phyloP scores from a whole-genome alignment of 2,888 invertebrate genomes.

The Dicyrtoma fusca region DNA sequence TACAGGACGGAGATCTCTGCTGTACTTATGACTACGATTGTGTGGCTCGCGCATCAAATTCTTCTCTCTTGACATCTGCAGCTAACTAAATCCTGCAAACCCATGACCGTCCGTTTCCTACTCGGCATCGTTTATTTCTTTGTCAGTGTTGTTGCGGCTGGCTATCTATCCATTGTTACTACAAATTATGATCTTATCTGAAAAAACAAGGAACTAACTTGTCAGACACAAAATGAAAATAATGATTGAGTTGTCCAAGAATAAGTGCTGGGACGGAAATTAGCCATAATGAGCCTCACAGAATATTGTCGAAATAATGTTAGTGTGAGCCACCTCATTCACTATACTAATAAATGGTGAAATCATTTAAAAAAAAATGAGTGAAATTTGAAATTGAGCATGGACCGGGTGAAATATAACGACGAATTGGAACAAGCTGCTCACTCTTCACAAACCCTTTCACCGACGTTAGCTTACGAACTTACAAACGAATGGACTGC shows the following conservation, averaged over 20 bases:
- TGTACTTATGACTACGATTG: constrained; percentile 64
- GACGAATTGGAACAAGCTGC: constrained; percentile 21
- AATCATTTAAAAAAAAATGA: constrained; percentile 4
- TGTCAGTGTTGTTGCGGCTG: constrained; percentile 12
- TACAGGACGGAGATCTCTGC: constrained; percentile 63
- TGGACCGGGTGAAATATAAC: constrained; percentile 2
- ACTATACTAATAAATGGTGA: background rate
- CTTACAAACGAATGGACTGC: constrained; percentile 54
- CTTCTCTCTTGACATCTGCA: constrained; percentile 53
- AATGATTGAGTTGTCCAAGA: background rate
- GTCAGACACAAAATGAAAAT: background rate
- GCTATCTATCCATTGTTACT: background rate
- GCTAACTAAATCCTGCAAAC: constrained; percentile 31
- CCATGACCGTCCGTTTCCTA: constrained; percentile 32
- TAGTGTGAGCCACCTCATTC: background rate
- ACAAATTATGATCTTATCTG: background rate
- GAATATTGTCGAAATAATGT: constrained; percentile 5
- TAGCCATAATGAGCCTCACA: background rate
- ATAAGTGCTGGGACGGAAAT: background rate
- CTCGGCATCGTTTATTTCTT: constrained; percentile 1
- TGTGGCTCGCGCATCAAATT: constrained; percentile 58
- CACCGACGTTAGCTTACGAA: constrained; percentile 28
- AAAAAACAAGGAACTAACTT: background rate
- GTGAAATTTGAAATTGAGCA: constrained; percentile 16
- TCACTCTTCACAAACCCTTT: constrained; percentile 17